Evolutionary conservation across 2,113 vertebrate genomes (phyloP).

Genomic region (Corythornis vintsioides): DNA sequence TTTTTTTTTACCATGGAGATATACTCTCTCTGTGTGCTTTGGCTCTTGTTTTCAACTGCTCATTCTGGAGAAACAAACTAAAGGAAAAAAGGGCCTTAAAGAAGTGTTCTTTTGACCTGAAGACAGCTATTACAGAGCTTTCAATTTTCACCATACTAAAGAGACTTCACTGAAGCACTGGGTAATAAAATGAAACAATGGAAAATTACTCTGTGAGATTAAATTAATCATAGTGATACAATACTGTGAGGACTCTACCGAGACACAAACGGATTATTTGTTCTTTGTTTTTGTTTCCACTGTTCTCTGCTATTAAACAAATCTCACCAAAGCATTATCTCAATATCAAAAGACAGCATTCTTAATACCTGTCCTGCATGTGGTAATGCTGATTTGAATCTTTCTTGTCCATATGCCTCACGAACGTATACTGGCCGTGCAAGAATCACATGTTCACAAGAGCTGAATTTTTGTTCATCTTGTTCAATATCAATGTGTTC

Average conservation of each 20-base stretch:
- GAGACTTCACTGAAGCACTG: slow-evolving; percentile 4
- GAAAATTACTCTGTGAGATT: slow-evolving; percentile 26
- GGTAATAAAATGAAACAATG: slow-evolving; percentile 48
- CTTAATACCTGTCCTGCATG: background rate
- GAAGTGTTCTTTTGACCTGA: background rate
- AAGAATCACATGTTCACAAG: background rate
- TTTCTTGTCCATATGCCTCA: background rate
- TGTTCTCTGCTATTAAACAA: slow-evolving; percentile 9
- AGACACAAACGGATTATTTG: background rate
- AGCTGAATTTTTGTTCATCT: background rate
- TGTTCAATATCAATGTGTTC: background rate
- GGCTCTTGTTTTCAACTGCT: background rate
- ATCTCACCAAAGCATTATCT: slow-evolving; percentile 2
- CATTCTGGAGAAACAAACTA: background rate
- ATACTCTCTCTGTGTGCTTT: background rate
- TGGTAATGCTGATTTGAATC: background rate
- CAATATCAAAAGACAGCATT: background rate
- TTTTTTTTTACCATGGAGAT: background rate
- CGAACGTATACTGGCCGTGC: background rate
- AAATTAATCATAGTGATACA: slow-evolving; percentile 20
- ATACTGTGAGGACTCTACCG: background rate
- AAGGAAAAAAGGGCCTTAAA: background rate
- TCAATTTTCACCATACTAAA: background rate
- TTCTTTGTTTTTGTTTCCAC: slow-evolving; percentile 24
- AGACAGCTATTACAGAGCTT: background rate